These are phyloP conservation scores for Varanus komodoensis DNA, from an alignment of 2,113 vertebrate species.

Conservation along the genomic window DNA sequence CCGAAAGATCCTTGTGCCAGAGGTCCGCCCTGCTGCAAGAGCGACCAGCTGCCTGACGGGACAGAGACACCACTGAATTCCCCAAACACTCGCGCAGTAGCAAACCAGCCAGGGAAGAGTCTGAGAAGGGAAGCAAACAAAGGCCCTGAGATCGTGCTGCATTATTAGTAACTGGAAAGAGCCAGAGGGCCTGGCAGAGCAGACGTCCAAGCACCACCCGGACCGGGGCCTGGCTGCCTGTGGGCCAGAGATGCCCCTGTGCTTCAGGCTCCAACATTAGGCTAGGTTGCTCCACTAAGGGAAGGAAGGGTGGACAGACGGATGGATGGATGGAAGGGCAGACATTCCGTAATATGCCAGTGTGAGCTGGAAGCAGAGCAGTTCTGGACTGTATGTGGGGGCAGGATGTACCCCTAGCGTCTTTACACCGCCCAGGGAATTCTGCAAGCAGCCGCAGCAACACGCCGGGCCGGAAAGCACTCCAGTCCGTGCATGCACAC, in stretches of 20 bases:
- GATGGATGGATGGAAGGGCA: not conserved
- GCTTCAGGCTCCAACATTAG: not conserved
- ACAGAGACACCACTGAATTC: not conserved
- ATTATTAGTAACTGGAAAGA: not conserved
- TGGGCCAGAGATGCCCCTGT: not conserved
- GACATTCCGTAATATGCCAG: too few species aligned
- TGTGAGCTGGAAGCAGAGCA: not conserved
- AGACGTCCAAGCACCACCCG: too few species aligned
- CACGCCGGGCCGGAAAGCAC: too few species aligned
- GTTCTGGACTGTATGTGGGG: not conserved
- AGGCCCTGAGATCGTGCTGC: not conserved
- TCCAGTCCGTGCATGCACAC: not conserved
- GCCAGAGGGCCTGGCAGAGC: not conserved
- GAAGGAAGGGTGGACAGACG: not conserved
- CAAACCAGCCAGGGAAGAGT: not conserved
- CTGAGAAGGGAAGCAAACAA: not conserved
- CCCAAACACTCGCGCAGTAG: not conserved
- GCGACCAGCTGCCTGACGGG: not conserved
- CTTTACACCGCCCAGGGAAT: not conserved
- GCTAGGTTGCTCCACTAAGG: not conserved
- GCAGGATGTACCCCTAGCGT: too few species aligned
- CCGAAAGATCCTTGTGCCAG: not conserved
- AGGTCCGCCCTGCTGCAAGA: not conserved
- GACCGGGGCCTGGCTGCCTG: too few species aligned
- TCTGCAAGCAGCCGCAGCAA: not conserved